phyloP scores from a whole-genome alignment of 2,797 vertebrate genomes.

The Neosilurus mollespiculum region DNA sequence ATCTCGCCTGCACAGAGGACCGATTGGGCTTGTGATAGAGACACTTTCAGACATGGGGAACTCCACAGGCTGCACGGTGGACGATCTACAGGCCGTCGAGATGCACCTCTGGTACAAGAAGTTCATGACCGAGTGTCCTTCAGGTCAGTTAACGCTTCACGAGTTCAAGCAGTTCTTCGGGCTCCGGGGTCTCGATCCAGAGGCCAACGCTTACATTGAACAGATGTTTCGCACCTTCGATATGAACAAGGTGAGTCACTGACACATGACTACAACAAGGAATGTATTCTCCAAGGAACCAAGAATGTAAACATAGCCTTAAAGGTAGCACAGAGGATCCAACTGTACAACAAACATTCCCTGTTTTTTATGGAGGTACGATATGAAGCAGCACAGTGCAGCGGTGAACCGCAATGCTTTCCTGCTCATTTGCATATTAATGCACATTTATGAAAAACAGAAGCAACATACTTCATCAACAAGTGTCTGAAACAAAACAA shows the following conservation, averaged over 20 bases:
- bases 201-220: conserved; percentile 89
- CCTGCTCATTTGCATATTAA: background rate
- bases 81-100: conserved; percentile 87
- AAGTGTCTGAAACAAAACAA: background rate
- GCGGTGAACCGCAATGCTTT: background rate
- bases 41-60: conserved; percentile 74
- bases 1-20: conserved; percentile 71
- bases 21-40: conserved; percentile 54
- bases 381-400: background rate
- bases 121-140: conserved; percentile 92
- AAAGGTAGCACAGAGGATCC: background rate
- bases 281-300: background rate
- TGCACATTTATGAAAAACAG: background rate
- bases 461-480: background rate
- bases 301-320: background rate
- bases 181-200: conserved; percentile 80
- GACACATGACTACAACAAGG: background rate
- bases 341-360: background rate
- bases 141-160: conserved; percentile 88
- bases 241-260: conserved; percentile 87
- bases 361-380: background rate
- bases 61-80: conserved; percentile 78
- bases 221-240: conserved; percentile 94
- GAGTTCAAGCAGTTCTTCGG: conserved; percentile 95
- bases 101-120: conserved; percentile 96